A percentile compares a stretch with the other conserved stretches of the same genome.
Evolutionary conservation across 2,113 vertebrate genomes (phyloP).

Genomic region (Podocnemis expansa): DNA sequence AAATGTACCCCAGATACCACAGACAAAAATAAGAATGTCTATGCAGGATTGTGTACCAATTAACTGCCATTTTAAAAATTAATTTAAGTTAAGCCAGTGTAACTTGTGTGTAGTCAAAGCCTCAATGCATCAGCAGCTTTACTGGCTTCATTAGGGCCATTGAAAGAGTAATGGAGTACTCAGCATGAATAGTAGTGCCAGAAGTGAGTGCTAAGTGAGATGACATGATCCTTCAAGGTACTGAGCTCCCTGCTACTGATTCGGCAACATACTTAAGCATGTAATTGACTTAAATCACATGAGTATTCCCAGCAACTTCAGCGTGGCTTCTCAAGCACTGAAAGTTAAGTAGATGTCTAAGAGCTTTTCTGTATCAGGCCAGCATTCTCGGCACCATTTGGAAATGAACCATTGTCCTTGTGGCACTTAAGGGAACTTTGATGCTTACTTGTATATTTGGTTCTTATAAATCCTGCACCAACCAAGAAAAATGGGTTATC

Average conservation of each 20-base stretch:
- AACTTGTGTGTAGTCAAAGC: neutral
- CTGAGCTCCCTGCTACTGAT: neutral
- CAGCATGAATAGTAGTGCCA: neutral
- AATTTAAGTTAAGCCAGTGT: neutral
- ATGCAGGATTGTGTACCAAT: neutral
- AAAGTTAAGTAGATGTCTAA: neutral
- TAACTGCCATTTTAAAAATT: neutral
- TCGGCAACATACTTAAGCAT: neutral
- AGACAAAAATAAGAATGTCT: neutral
- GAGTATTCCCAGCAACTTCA: constrained; percentile 1
- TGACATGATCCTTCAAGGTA: neutral
- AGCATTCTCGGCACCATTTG: neutral
- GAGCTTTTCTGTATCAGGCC: neutral
- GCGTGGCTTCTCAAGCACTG: neutral
- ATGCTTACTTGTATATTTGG: neutral
- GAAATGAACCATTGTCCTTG: neutral
- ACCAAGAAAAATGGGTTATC: neutral
- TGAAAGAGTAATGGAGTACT: neutral
- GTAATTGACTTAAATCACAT: neutral
- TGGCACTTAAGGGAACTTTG: neutral
- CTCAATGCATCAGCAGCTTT: neutral
- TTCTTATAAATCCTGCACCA: neutral
- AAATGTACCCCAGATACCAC: neutral
- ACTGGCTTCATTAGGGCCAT: neutral
- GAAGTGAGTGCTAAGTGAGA: neutral